Evolutionary conservation across 1,140 invertebrate species (phyloP).

Genomic region (Arion vulgaris): DNA sequence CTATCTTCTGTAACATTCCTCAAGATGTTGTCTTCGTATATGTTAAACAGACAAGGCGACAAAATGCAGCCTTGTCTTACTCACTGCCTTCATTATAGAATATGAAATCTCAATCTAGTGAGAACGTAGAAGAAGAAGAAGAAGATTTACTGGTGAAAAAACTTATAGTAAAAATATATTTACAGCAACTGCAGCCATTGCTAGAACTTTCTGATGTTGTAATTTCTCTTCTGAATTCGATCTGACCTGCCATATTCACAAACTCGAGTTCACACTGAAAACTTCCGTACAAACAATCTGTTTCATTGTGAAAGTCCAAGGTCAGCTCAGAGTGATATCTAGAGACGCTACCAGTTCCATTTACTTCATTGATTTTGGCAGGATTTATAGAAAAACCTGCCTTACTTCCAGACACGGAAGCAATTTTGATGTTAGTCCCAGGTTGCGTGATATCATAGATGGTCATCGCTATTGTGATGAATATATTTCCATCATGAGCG

Average conservation of each 20-base stretch:
- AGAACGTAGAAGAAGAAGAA: too few species aligned
- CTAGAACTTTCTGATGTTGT: neutral
- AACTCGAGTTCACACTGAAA: neutral
- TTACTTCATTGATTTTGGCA: neutral
- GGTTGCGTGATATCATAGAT: neutral
- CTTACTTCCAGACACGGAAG: neutral
- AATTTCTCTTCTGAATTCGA: neutral
- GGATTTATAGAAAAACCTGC: neutral
- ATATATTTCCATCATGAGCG: neutral
- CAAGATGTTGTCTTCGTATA: too few species aligned
- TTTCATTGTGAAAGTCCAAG: neutral
- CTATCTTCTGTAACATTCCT: too few species aligned
- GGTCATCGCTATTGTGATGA: neutral
- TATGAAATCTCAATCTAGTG: too few species aligned
- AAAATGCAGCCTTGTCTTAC: too few species aligned
- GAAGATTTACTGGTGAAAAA: too few species aligned
- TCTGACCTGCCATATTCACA: neutral
- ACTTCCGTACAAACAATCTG: neutral
- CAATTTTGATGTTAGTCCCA: neutral
- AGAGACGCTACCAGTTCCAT: neutral
- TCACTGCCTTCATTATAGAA: too few species aligned
- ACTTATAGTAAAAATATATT: neutral
- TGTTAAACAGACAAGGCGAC: too few species aligned
- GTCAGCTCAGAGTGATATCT: neutral
- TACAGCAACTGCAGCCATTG: neutral